phyloP scores from a whole-genome alignment of 1,140 invertebrate species.

The Drosophila ficusphila region DNA sequence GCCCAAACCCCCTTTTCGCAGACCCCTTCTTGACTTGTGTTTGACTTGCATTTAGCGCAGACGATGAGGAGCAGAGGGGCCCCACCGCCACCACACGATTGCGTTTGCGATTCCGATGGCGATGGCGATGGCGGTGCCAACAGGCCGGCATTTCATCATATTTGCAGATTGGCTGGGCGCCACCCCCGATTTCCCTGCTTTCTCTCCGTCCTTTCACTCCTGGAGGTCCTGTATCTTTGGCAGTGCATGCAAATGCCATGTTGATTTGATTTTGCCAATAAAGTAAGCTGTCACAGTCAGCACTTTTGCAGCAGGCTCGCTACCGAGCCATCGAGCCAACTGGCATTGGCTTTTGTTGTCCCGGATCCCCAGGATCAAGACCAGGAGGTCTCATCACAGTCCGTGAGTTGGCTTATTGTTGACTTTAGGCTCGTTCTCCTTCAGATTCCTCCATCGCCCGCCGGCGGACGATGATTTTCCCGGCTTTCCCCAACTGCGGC shows the following conservation, averaged over 20 bases:
- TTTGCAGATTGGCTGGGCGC: constrained; percentile 57
- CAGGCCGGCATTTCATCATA: constrained; percentile 49
- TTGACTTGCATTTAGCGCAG: constrained; percentile 81
- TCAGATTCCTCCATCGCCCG: background rate
- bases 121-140: background rate
- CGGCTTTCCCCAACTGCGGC: constrained; percentile 36
- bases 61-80: constrained; percentile 39
- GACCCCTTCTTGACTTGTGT: constrained; percentile 56
- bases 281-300: constrained; percentile 82
- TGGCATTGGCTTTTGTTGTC: constrained; percentile 55
- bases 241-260: constrained; percentile 78
- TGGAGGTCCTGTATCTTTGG: constrained; percentile 63
- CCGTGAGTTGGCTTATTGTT: constrained; percentile 51
- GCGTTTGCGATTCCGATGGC: background rate
- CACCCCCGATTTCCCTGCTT: background rate
- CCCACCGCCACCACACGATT: background rate
- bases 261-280: constrained; percentile 82
- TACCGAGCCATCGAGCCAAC: background rate
- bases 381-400: constrained; percentile 6
- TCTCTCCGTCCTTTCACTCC: background rate
- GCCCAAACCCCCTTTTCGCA: background rate
- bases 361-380: constrained; percentile 35
- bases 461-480: no score
- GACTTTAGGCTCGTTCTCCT: constrained; percentile 53
- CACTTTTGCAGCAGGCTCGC: constrained; percentile 78